A percentile compares a stretch with the other conserved stretches of the same genome.
Evolutionary conservation across 2,113 vertebrate species (phyloP).

Genomic region (Oreochromis tanganicae): DNA sequence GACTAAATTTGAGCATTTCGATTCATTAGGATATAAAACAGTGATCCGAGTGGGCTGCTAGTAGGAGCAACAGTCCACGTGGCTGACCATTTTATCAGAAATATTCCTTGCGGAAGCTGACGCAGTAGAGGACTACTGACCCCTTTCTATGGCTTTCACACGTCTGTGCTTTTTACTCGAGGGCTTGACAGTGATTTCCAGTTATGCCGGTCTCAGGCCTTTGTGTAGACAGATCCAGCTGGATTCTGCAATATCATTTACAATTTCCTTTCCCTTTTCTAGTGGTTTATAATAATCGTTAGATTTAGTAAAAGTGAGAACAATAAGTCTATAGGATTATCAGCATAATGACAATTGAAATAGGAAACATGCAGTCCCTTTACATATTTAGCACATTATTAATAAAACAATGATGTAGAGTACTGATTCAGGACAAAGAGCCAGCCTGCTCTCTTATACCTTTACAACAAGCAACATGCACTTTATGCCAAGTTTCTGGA

Average conservation of each 20-base stretch:
- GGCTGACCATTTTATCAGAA: neutral
- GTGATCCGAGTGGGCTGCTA: accelerated
- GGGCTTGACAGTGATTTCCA: neutral
- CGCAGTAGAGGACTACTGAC: neutral
- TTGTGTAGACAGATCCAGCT: neutral
- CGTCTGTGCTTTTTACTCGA: neutral
- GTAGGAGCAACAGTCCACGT: constrained; percentile 28
- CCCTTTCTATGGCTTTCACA: neutral
- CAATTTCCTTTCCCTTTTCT: neutral
- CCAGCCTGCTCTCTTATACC: neutral
- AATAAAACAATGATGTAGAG: neutral
- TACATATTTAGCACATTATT: neutral
- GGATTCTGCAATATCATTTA: neutral
- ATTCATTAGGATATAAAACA: neutral
- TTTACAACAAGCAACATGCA: neutral
- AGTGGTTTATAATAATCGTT: neutral
- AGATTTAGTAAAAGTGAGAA: neutral
- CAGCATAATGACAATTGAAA: neutral
- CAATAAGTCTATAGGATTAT: neutral
- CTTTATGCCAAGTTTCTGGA: accelerated
- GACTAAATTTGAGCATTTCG: neutral
- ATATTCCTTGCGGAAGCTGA: neutral
- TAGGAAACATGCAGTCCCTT: neutral
- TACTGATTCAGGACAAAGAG: neutral
- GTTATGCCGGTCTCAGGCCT: neutral